Evolutionary conservation across 2,797 vertebrate species (phyloP).

Genomic region (Danio jaintianensis): DNA sequence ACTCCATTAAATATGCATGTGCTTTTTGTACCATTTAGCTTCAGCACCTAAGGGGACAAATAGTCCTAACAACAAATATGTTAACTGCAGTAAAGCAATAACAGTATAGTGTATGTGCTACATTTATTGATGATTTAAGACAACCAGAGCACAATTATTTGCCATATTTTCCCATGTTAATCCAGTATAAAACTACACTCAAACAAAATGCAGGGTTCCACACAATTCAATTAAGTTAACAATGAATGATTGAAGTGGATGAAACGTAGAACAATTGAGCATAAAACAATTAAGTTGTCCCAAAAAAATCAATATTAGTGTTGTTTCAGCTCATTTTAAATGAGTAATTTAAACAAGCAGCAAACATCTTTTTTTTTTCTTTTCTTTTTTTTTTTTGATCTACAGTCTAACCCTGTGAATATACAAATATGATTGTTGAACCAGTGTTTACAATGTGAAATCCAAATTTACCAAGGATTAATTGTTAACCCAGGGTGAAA

Average conservation of each 20-base stretch:
- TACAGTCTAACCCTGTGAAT: not conserved
- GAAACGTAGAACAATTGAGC: too few relatives aligned
- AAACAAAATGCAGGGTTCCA: too few relatives aligned
- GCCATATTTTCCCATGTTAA: not conserved
- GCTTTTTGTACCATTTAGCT: not conserved
- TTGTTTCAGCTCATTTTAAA: too few relatives aligned
- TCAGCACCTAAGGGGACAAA: slow-evolving; percentile 4
- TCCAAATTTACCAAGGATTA: not conserved
- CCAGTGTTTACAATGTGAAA: not conserved
- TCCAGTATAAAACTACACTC: not conserved
- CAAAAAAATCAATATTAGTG: too few relatives aligned
- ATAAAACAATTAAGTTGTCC: too few relatives aligned
- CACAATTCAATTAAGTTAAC: too few relatives aligned
- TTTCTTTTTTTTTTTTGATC: too few relatives aligned
- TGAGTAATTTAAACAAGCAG: too few relatives aligned
- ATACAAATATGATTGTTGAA: not conserved
- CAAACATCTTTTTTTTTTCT: too few relatives aligned
- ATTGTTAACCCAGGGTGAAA: not conserved
- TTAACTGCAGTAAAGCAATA: slow-evolving; percentile 1
- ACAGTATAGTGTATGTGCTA: not conserved
- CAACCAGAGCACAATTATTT: not conserved
- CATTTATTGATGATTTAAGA: not conserved
- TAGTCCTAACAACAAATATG: not conserved
- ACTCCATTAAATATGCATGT: not conserved
- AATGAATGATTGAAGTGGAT: too few relatives aligned